Base-by-base conservation (phyloP, 2,113 vertebrate species). In the Trematomus loennbergii region DNA sequence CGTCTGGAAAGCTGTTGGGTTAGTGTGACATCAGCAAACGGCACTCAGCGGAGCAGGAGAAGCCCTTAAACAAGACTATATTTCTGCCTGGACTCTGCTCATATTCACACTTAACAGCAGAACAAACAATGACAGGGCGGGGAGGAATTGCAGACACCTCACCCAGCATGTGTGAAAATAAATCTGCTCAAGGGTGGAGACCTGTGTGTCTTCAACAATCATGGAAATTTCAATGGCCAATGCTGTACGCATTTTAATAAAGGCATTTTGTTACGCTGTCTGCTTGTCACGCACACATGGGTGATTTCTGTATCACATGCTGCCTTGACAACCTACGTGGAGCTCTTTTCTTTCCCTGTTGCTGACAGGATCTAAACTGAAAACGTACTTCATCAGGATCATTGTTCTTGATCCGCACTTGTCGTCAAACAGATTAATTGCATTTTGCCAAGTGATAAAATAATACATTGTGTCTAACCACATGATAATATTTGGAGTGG, bases 151-250 rank as follows among this genome's bases (percentile, higher is more conserved):
- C 90, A 92, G 94, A 94, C 94, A 94, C 94, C 93, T 94, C 93
- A 92, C 93, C 92, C 93, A 88, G 89, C 92, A 94, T 93, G 94
- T 95, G 93, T 95, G 94, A 95, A 95, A 94, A 95, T 93, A 95
- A 94, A 95, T 92, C 90, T 86, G 89, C 89, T 91, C 82, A 73
- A 91, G 93, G 94, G 93, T 84, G 93, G 93, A 93, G 93, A 91
- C 80, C 83, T 85, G 85, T 89, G 92, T 91, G 92, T 94, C 93
- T 90, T 94, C 85, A 79, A 82, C 86, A 93, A 94, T 95, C 88
- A 88, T 91, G 92, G 92, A 94, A 88, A 94, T 89, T 88, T 93
- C 88, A 91, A 89, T 85, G 83, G 79, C 88, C 82, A 93, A 79
- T 79, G 75, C 85, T 72, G 72, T 57, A 71, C 75, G 79, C 55